phyloP scores from a whole-genome alignment of 2,888 invertebrate genomes.

The Caradrina clavipalpis region DNA sequence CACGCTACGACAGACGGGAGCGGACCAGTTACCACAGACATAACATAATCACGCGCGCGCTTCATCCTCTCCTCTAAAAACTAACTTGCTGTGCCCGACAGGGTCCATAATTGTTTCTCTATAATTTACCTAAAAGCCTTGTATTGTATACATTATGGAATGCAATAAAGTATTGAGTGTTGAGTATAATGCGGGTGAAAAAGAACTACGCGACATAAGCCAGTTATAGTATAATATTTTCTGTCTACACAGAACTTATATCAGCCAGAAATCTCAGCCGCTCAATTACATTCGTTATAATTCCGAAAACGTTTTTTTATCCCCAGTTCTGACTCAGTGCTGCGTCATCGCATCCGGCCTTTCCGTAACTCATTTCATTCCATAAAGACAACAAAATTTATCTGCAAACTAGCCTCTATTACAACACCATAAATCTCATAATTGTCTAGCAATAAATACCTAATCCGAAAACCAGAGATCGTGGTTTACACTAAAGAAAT shows the following conservation, averaged over 20 bases:
- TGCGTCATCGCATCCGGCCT: slow-evolving; percentile 53
- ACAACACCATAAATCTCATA: slow-evolving; percentile 18
- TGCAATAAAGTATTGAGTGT: too few species aligned
- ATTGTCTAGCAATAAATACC: slow-evolving; percentile 25
- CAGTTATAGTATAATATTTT: slow-evolving; percentile 5
- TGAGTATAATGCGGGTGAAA: too few species aligned
- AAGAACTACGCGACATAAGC: too few species aligned
- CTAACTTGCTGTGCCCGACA: too few species aligned
- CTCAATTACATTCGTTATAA: slow-evolving; percentile 32
- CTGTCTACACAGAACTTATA: not conserved
- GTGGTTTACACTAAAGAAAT: slow-evolving; percentile 36
- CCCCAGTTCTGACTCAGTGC: slow-evolving; percentile 35
- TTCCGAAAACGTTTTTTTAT: slow-evolving; percentile 32
- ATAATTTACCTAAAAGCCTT: too few species aligned
- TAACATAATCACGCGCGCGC: too few species aligned
- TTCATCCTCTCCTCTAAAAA: too few species aligned
- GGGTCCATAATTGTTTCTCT: too few species aligned
- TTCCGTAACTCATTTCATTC: slow-evolving; percentile 8
- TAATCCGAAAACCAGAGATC: slow-evolving; percentile 14
- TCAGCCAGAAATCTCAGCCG: slow-evolving; percentile 22
- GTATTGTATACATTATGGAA: too few species aligned
- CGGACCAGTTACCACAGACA: too few species aligned
- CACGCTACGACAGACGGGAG: too few species aligned
- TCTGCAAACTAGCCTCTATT: slow-evolving; percentile 37
- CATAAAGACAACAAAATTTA: slow-evolving; percentile 4